A percentile compares a stretch with the other conserved stretches of the same genome.
These are phyloP conservation scores for Psittacula cyanocephala DNA, from an alignment of 2,113 vertebrate species.

Conservation along the genomic window DNA sequence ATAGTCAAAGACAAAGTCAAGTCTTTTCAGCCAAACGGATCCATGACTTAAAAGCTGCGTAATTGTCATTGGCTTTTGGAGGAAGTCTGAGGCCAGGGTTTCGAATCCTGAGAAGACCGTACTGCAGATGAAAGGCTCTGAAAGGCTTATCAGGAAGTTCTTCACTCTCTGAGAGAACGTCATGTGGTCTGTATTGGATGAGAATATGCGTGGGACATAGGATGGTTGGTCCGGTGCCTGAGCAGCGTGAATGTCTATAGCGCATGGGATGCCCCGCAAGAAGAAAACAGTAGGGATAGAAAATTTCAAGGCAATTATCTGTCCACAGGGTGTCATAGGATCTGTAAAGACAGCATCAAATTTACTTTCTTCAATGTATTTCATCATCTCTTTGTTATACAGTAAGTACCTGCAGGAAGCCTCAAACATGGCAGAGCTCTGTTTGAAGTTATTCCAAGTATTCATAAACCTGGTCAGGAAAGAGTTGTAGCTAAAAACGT, in stretches of 20 bases:
- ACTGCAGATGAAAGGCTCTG: constrained; percentile 70
- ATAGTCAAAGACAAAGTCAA: constrained; percentile 82
- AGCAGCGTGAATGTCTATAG: constrained; percentile 68
- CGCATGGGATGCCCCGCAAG: constrained; percentile 75
- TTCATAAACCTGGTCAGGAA: constrained; percentile 61
- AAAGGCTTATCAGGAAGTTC: constrained; percentile 68
- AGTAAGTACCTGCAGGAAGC: constrained; percentile 75
- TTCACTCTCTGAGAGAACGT: constrained; percentile 80
- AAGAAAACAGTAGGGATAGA: constrained; percentile 81
- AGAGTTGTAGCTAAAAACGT: neutral
- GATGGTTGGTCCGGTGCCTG: constrained; percentile 77
- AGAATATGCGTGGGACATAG: constrained; percentile 70
- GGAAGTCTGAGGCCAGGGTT: constrained; percentile 71
- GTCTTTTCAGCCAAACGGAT: constrained; percentile 80
- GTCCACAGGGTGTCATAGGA: constrained; percentile 84
- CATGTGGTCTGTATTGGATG: constrained; percentile 71
- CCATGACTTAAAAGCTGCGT: constrained; percentile 72
- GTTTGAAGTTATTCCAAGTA: neutral
- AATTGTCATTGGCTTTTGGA: constrained; percentile 73
- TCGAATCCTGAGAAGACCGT: constrained; percentile 60
- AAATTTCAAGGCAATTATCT: constrained; percentile 79
- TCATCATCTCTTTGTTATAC: constrained; percentile 75
- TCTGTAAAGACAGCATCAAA: constrained; percentile 83
- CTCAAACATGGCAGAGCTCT: neutral
- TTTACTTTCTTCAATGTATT: constrained; percentile 42